Base-by-base conservation (phyloP, 2,888 invertebrate species). In the Auanema freiburgensis region DNA sequence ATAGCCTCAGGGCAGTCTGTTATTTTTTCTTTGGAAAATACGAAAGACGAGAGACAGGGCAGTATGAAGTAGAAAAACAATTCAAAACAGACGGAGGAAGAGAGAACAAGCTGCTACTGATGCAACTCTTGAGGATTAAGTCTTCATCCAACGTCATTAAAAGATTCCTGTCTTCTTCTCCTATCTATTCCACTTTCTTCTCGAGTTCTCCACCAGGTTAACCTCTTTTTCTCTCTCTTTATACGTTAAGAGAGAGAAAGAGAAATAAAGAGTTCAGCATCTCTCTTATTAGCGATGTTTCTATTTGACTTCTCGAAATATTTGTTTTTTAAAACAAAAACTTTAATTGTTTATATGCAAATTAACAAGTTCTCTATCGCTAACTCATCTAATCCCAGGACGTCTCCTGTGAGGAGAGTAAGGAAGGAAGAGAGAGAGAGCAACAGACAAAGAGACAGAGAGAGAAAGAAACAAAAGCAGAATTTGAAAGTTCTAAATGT, bases 161-260 rank as follows among this genome's bases (percentile, higher is more conserved):
- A 50, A 50, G 24, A 50, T 16, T 50, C n/a, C 6, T n/a, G n/a
- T 5, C 33, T 33, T 8, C 33, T 8, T 33, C 18, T 18, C 46
- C 33, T 33, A 3, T 33, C 33, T 33, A 3, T 33, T 33, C 6
- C 33, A 5, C 33, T 33, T 33, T 33, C 33, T 33, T 8, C 33
- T 50, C 50, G 2, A 33, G 33, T 33, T 33, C 33, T 33, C 8
- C 33, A 33, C 8, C 8, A 16, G 2, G n/a, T 16, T 24, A 11
- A 16, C 16, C 50, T 24, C 50, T 23, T n/a, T 46, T n/a, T 50
- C n/a, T 50, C 50, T 50, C 21, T 50, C 50, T 50, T 16, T 24
- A 16, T 24, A 21, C n/a, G 16, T 50, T 24, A 12, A 21, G 24
- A 50, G 50, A 50, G 50, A 21, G 21, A 21, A 23, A 21, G 50